Conservation (phyloP, 2,113 vertebrate genomes). For the Ceyx cyanopectus region DNA sequence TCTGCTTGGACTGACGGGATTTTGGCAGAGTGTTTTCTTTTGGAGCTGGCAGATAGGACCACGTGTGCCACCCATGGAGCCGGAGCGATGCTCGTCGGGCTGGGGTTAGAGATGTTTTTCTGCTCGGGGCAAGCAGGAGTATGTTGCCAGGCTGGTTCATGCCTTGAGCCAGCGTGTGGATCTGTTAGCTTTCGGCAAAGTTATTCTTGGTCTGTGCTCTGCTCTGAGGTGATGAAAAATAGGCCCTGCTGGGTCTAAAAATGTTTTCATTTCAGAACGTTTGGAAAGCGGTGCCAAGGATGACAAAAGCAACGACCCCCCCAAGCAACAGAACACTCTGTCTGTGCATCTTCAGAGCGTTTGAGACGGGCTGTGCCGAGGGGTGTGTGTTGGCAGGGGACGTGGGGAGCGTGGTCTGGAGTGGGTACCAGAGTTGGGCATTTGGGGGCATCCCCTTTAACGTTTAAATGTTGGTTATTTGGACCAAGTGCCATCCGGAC, state of each 20-base stretch:
- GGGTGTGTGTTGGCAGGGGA: neutral
- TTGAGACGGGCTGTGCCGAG: neutral
- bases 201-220: neutral
- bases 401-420: fast-evolving
- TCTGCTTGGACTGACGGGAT: neutral
- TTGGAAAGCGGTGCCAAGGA: neutral
- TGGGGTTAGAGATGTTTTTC: neutral
- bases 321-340: neutral
- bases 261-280: neutral
- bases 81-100: fast-evolving
- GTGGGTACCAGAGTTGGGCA: neutral
- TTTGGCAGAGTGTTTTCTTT: neutral
- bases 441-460: fast-evolving
- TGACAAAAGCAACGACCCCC: constrained; percentile 21
- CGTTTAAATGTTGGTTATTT: no score
- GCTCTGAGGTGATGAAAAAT: constrained; percentile 14
- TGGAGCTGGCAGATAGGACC: neutral
- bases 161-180: neutral
- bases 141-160: neutral
- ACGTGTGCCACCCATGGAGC: neutral
- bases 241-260: neutral
- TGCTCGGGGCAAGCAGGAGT: fast-evolving
- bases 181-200: neutral
- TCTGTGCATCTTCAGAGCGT: fast-evolving
- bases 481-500: fast-evolving